These are phyloP conservation scores for Pangasius krempfi DNA, from an alignment of 2,797 vertebrate genomes.

Conservation along the genomic window DNA sequence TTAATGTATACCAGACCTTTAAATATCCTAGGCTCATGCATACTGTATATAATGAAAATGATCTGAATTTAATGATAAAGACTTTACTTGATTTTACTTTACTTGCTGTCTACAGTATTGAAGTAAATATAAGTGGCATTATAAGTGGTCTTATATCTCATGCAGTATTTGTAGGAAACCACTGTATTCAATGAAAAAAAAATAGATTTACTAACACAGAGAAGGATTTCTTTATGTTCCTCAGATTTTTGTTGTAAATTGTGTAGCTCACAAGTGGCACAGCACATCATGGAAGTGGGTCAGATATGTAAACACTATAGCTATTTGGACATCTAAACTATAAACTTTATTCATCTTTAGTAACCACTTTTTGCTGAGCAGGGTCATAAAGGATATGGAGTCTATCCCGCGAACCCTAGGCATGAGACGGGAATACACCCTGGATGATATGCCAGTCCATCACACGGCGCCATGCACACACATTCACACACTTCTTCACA, in stretches of 20 bases:
- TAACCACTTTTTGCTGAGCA: neutral
- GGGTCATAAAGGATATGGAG: neutral
- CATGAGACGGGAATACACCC: neutral
- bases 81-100: neutral
- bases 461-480: neutral
- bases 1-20: neutral
- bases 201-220: neutral
- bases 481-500: neutral
- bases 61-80: neutral
- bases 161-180: neutral
- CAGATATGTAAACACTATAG: neutral
- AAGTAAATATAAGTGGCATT: neutral
- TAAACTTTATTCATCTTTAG: neutral
- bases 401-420: neutral
- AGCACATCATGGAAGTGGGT: neutral
- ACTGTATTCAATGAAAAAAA: neutral
- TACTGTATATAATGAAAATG: neutral
- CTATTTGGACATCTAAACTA: neutral
- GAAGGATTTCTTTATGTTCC: neutral
- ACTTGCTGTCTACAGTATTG: neutral
- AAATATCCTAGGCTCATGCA: neutral
- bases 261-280: neutral
- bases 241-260: neutral
- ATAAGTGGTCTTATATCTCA: neutral
- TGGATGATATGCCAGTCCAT: neutral